Conservation (phyloP, 2,888 invertebrate species). For the Lomographa bimaculata region DNA sequence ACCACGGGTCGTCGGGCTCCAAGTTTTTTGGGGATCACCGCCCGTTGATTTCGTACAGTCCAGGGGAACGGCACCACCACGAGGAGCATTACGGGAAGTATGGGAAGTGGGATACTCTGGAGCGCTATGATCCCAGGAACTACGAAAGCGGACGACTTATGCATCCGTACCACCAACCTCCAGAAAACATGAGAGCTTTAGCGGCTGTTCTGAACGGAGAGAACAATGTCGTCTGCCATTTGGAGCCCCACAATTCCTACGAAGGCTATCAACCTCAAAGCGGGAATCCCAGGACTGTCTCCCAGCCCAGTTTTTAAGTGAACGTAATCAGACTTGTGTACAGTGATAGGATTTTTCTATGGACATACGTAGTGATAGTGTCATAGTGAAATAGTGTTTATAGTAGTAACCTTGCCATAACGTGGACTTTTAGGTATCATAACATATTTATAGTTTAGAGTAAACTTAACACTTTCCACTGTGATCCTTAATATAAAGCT, state of each 20-base stretch:
- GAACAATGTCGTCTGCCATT: conserved; percentile 92
- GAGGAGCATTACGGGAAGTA: conserved; percentile 79
- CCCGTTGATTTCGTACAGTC: conserved; percentile 91
- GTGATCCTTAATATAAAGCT: conserved; percentile 82
- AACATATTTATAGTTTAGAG: conserved; percentile 64
- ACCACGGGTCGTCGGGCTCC: conserved; percentile 80
- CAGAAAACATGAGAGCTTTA: conserved; percentile 82
- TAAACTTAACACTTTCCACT: conserved; percentile 81
- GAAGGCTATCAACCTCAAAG: conserved; percentile 75
- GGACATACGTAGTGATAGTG: conserved; percentile 65
- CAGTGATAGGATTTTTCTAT: conserved; percentile 77
- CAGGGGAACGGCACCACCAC: conserved; percentile 84
- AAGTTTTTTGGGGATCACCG: conserved; percentile 92
- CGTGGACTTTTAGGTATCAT: conserved; percentile 67
- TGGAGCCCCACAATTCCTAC: conserved; percentile 88
- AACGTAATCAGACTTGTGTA: conserved; percentile 50
- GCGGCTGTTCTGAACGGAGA: conserved; percentile 93
- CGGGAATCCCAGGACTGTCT: conserved; percentile 75
- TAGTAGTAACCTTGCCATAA: conserved; percentile 80
- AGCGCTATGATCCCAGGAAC: conserved; percentile 76
- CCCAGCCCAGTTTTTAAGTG: conserved; percentile 78
- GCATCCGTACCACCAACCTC: conserved; percentile 81
- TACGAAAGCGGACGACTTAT: conserved; percentile 80
- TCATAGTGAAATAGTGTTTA: conserved; percentile 63
- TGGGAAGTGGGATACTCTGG: conserved; percentile 79